Percentiles rank a stretch among this genome's conserved stretches.
These are phyloP conservation scores for Amitus sp. DNA, from an alignment of 2,888 invertebrate genomes.

Conservation along the genomic window DNA sequence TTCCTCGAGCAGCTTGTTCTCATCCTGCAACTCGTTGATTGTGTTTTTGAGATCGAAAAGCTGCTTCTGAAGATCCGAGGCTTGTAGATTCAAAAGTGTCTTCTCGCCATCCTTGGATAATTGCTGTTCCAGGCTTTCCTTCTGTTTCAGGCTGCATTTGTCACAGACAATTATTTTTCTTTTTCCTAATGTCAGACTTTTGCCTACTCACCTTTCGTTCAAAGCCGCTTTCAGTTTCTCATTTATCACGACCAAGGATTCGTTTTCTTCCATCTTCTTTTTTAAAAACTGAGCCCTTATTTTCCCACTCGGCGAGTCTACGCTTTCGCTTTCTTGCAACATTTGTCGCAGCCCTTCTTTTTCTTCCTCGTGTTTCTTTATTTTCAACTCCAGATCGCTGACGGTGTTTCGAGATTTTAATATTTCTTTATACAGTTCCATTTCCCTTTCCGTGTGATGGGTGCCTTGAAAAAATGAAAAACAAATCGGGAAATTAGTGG, in stretches of 20 bases:
- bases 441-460: background rate
- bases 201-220: too few species aligned
- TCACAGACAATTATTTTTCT: background rate
- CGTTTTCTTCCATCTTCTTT: background rate
- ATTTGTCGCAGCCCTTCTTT: background rate
- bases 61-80: slow-evolving; percentile 46
- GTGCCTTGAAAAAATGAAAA: background rate
- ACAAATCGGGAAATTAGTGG: background rate
- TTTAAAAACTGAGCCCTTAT: background rate
- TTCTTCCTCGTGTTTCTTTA: background rate
- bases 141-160: background rate
- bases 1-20: slow-evolving; percentile 65
- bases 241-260: too few species aligned
- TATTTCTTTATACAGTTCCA: background rate
- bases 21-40: slow-evolving; percentile 64
- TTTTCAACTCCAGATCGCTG: background rate
- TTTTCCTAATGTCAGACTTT: background rate
- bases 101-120: background rate
- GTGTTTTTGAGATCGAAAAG: slow-evolving; percentile 65
- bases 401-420: background rate
- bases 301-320: background rate
- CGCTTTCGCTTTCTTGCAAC: background rate
- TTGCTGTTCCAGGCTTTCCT: background rate
- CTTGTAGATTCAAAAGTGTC: background rate
- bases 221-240: too few species aligned